These are phyloP conservation scores for Philypnodon macrostomus DNA, from an alignment of 2,797 vertebrate genomes.

Conservation along the genomic window DNA sequence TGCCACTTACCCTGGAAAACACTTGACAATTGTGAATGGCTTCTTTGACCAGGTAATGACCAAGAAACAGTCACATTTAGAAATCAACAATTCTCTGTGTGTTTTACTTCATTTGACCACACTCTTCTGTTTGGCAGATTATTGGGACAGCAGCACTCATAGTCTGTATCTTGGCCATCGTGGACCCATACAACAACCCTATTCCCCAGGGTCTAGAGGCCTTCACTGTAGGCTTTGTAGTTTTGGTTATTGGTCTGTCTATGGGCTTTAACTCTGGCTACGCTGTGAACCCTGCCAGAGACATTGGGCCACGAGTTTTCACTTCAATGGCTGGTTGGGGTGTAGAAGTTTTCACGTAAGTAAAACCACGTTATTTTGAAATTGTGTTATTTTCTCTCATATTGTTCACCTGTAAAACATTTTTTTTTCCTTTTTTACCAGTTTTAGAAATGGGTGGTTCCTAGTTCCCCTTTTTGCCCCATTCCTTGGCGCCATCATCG, in stretches of 20 bases:
- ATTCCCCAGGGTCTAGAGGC: constrained; percentile 90
- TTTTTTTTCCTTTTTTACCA: constrained; percentile 44
- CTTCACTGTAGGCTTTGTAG: constrained; percentile 94
- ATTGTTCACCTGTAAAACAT: neutral
- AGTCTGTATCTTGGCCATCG: constrained; percentile 92
- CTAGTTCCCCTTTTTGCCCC: constrained; percentile 89
- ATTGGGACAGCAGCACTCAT: constrained; percentile 93
- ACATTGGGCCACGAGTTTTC: constrained; percentile 93
- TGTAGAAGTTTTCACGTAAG: constrained; percentile 87
- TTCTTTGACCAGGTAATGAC: constrained; percentile 92
- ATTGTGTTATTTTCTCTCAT: neutral
- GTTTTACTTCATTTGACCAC: neutral
- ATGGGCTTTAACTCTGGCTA: constrained; percentile 99
- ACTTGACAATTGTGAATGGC: constrained; percentile 87
- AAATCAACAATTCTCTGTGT: neutral
- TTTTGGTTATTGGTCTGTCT: constrained; percentile 91
- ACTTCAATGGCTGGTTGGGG: constrained; percentile 95
- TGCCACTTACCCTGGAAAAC: constrained; percentile 87
- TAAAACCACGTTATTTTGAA: neutral
- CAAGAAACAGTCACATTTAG: neutral
- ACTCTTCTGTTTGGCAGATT: constrained; percentile 68
- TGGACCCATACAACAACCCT: constrained; percentile 93
- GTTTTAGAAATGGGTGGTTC: constrained; percentile 84
- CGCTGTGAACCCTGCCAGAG: constrained; percentile 95
- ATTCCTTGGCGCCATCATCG: constrained; percentile 84